A percentile compares a stretch with the other conserved stretches of the same genome.
Evolutionary conservation across 2,797 vertebrate species (phyloP).

Genomic region (Sebastes miniatus): DNA sequence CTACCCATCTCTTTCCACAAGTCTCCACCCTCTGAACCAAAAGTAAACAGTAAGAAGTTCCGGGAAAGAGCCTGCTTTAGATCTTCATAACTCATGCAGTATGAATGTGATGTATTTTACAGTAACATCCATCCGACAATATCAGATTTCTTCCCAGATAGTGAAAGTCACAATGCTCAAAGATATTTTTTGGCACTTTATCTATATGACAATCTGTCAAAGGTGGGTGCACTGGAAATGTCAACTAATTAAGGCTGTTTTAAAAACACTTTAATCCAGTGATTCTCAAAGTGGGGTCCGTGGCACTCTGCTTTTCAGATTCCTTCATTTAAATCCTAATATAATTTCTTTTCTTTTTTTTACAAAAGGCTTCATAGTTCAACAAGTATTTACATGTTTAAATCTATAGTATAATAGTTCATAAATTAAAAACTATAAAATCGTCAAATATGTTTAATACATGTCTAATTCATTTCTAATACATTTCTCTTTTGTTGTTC

Average conservation of each 20-base stretch:
- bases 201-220: background rate
- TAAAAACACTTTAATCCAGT: background rate
- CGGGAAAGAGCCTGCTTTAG: background rate
- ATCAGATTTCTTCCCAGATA: background rate
- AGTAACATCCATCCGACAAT: background rate
- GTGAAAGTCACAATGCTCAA: background rate
- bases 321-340: too few species aligned
- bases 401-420: too few species aligned
- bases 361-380: too few species aligned
- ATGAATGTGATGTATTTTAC: background rate
- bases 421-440: too few species aligned
- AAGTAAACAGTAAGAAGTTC: background rate
- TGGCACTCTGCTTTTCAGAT: too few species aligned
- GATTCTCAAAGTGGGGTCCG: too few species aligned
- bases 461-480: too few species aligned
- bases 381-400: too few species aligned
- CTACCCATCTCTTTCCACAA: background rate
- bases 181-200: background rate
- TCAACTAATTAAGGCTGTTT: background rate
- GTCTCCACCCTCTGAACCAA: conserved; percentile 16
- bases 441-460: too few species aligned
- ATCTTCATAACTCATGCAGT: background rate
- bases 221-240: background rate
- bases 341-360: too few species aligned
- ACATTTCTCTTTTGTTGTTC: too few species aligned